Percentiles rank a stretch among this genome's conserved stretches.
These are phyloP conservation scores for Pionites leucogaster DNA, from an alignment of 2,113 vertebrate genomes.

Conservation along the genomic window DNA sequence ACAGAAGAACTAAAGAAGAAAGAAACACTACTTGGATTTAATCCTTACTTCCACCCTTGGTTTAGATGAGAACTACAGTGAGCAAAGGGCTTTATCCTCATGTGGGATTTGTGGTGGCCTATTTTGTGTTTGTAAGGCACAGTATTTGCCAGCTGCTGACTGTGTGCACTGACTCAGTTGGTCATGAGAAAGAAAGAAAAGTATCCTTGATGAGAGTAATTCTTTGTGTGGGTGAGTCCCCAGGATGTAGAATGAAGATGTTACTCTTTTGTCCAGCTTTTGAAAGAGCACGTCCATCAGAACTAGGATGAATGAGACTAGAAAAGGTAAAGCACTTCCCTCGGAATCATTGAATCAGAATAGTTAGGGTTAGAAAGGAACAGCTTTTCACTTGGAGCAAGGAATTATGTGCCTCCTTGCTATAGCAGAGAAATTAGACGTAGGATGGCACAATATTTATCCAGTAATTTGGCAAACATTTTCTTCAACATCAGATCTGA, in stretches of 20 bases:
- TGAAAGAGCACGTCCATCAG: background rate
- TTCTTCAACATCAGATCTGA: background rate
- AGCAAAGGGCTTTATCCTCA: background rate
- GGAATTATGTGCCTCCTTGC: background rate
- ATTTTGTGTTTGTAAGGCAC: background rate
- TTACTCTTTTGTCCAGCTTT: background rate
- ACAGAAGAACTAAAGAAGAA: background rate
- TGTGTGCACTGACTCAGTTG: conserved; percentile 25
- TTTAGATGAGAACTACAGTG: background rate
- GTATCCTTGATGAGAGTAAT: background rate
- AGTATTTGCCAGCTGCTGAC: background rate
- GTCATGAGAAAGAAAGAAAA: conserved; percentile 8
- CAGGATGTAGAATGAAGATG: background rate
- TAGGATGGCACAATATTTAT: background rate
- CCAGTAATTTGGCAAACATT: background rate
- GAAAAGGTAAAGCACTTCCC: background rate
- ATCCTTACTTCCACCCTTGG: background rate
- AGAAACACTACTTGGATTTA: background rate
- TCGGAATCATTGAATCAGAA: background rate
- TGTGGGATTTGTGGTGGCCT: background rate
- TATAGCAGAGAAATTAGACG: background rate
- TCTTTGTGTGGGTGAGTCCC: background rate
- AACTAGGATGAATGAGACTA: background rate
- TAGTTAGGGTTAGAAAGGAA: background rate
- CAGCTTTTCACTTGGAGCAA: background rate